phyloP scores from a whole-genome alignment of 1,140 invertebrate species.

The Gonioctena quinquepunctata region DNA sequence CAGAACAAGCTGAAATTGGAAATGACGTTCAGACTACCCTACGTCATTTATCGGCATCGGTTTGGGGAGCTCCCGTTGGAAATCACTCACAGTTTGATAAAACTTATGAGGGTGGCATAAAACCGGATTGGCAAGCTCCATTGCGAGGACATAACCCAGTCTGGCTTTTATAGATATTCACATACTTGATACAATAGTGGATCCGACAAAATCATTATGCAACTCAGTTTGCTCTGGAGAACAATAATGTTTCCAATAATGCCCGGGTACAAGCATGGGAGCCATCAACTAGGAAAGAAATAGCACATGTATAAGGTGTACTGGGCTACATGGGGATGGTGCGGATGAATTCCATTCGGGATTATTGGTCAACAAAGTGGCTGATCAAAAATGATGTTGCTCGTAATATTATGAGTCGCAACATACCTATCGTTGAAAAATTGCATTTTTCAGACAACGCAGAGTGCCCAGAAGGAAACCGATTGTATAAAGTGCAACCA shows the following conservation, averaged over 20 bases:
- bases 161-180: neutral
- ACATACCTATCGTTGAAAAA: neutral
- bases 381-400: conserved; percentile 5
- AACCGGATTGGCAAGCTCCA: neutral
- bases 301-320: neutral
- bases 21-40: neutral
- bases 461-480: neutral
- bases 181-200: neutral
- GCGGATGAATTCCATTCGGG: neutral
- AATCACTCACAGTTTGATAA: conserved; percentile 13
- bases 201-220: neutral
- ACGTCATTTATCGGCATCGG: conserved; percentile 7
- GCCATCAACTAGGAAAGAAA: neutral
- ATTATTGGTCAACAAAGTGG: conserved; percentile 14
- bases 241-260: neutral
- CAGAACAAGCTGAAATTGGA: neutral
- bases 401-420: neutral
- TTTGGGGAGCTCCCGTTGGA: conserved; percentile 3
- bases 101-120: conserved; percentile 7
- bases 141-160: neutral
- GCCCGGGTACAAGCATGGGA: neutral
- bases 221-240: neutral
- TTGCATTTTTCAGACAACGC: too few species aligned
- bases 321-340: conserved; percentile 18
- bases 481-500: too few species aligned